Percentiles rank a stretch among this genome's conserved stretches.
phyloP scores from a whole-genome alignment of 1,140 invertebrate genomes.

The Chironomus striatipennis region DNA sequence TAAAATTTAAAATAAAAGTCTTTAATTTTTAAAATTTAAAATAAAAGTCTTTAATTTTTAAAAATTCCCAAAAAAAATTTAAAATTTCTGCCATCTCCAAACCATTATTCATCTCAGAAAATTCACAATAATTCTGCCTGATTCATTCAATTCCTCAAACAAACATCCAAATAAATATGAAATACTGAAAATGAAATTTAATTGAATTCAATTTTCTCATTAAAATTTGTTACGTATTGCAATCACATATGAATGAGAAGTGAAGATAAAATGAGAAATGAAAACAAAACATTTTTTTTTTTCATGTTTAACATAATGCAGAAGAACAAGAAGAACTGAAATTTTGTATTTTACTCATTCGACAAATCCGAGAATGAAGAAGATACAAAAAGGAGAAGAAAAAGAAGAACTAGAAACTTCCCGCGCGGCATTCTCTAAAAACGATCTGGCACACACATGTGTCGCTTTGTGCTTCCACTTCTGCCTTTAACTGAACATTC shows the following conservation, averaged over 20 bases:
- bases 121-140: not conserved
- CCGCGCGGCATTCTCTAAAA: slow-evolving; percentile 5
- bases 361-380: not conserved
- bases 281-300: not conserved
- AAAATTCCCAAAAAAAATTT: no score
- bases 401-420: not conserved
- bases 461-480: not conserved
- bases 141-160: not conserved
- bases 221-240: not conserved
- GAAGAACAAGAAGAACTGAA: not conserved
- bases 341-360: not conserved
- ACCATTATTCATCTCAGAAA: not conserved
- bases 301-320: not conserved
- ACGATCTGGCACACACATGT: slow-evolving; percentile 11
- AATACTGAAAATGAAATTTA: not conserved
- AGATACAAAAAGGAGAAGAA: not conserved
- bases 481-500: not conserved
- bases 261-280: not conserved
- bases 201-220: not conserved
- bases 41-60: no score
- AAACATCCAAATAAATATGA: not conserved
- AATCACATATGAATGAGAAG: not conserved
- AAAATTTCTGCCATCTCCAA: no score
- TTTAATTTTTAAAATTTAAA: no score
- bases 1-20: no score